Conservation (phyloP, 2,797 vertebrate species). For the Myotis myotis region DNA sequence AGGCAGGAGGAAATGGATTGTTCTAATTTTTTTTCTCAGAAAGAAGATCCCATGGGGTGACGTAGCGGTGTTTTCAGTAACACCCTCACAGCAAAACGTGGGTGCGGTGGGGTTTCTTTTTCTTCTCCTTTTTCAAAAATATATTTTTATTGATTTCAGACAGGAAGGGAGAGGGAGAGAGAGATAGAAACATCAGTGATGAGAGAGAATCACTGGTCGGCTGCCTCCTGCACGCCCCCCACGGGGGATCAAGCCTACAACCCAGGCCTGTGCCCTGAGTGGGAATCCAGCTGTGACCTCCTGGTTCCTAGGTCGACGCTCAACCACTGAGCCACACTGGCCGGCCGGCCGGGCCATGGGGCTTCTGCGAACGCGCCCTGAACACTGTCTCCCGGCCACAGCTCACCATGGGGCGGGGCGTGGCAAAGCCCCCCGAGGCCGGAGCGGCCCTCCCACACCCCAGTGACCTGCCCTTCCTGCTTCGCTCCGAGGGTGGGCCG, state of each 20-base stretch:
- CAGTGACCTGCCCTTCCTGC: neutral
- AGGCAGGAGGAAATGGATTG: neutral
- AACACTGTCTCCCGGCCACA: neutral
- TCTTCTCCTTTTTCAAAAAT: too few relatives aligned
- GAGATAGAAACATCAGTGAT: too few relatives aligned
- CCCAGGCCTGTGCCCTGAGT: too few relatives aligned
- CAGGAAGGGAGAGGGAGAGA: too few relatives aligned
- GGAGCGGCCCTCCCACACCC: neutral
- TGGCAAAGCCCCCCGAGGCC: neutral
- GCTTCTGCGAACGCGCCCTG: neutral
- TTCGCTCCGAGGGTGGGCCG: neutral
- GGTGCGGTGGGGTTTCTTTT: neutral
- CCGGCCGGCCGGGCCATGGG: too few relatives aligned
- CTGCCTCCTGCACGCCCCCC: too few relatives aligned
- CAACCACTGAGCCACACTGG: too few relatives aligned
- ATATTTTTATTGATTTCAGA: too few relatives aligned
- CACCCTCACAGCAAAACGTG: neutral
- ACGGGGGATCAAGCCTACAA: too few relatives aligned
- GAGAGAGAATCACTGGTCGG: too few relatives aligned
- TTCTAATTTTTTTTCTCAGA: neutral
- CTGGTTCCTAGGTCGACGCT: too few relatives aligned
- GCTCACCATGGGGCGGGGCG: accelerated
- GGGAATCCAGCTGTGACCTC: too few relatives aligned
- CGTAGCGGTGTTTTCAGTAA: neutral
- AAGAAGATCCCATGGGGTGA: neutral